phyloP scores from a whole-genome alignment of 1,140 invertebrate species.

The Globodera rostochiensis region DNA sequence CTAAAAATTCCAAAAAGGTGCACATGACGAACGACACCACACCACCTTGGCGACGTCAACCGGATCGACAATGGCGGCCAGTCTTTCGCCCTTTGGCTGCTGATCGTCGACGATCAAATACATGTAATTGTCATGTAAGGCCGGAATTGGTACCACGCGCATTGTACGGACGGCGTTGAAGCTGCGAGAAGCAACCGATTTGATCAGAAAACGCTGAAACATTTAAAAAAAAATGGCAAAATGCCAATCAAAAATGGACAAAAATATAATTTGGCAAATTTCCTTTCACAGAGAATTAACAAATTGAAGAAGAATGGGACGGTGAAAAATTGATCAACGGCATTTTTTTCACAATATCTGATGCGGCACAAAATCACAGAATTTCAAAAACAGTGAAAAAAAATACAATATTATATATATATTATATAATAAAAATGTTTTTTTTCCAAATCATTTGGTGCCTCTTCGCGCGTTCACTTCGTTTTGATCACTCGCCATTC shows the following conservation, averaged over 20 bases:
- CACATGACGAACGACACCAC: background rate
- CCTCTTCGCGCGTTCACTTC: background rate
- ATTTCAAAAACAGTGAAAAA: too few species aligned
- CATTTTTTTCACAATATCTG: too few species aligned
- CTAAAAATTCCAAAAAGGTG: too few species aligned
- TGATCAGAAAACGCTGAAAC: background rate
- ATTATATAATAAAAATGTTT: background rate
- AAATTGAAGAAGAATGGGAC: too few species aligned
- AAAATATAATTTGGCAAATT: background rate
- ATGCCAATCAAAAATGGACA: background rate
- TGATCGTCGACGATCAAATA: constrained; percentile 33
- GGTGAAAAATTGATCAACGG: too few species aligned
- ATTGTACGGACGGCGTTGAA: background rate
- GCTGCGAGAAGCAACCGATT: background rate
- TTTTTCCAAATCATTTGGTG: background rate
- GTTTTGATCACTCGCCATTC: constrained; percentile 56
- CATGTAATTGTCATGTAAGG: constrained; percentile 34
- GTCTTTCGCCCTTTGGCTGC: background rate
- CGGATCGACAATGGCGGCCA: constrained; percentile 30
- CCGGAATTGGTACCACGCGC: constrained; percentile 37
- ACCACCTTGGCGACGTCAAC: constrained; percentile 26
- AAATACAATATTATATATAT: too few species aligned
- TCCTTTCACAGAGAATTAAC: too few species aligned
- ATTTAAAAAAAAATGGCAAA: background rate
- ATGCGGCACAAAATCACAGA: too few species aligned